Evolutionary conservation across 2,888 invertebrate genomes (phyloP), one percentile per base, ranked within the genome.

Genomic region (Ellobium chinense): DNA sequence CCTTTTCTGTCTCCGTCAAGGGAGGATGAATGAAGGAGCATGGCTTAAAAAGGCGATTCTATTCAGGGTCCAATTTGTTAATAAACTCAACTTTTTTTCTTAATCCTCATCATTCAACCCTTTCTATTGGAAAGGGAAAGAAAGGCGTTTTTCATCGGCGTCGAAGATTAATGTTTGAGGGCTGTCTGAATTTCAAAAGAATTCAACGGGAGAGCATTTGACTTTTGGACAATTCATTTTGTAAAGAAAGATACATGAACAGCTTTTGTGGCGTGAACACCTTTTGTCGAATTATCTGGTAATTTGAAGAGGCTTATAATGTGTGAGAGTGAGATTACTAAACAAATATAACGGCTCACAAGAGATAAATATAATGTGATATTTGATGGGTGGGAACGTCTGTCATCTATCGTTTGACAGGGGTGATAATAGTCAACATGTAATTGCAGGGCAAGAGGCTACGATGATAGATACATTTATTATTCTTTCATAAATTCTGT

Each of bases 1-100:
- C 37, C 39, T 24, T 39, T 24, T 2, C 12, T n/a, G 24, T 37
- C 27, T 14, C 1, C 36, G 36, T n/a, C 39, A 68, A 39, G 36
- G 4, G n/a, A 39, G 4, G 34, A 24, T 12, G 27, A 68, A 39
- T 27, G 27, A 29, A 37, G 1, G 27, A 62, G 66, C 36, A 36
- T 68, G 24, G 24, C 14, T n/a, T 65, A 27, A 37, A 27, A 68
- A 36, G 37, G 39, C 27, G 9, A 14, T 39, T 18, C 34, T 36
- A 34, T 34, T 65, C 2, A 66, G n/a, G n/a, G 36, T 66, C 37
- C 66, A 39, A 39, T 39, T 27, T 37, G 39, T 68, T 68, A 68
- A 68, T 68, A 68, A 65, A 65, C 65, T 68, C 24, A 39, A 39
- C 24, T 12, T 39, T 4, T 4, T 68, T n/a, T n/a, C n/a, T n/a